Percentiles rank a stretch among this genome's conserved stretches.
Conservation (phyloP, 2,888 invertebrate species). For the Heliconius hortense region DNA sequence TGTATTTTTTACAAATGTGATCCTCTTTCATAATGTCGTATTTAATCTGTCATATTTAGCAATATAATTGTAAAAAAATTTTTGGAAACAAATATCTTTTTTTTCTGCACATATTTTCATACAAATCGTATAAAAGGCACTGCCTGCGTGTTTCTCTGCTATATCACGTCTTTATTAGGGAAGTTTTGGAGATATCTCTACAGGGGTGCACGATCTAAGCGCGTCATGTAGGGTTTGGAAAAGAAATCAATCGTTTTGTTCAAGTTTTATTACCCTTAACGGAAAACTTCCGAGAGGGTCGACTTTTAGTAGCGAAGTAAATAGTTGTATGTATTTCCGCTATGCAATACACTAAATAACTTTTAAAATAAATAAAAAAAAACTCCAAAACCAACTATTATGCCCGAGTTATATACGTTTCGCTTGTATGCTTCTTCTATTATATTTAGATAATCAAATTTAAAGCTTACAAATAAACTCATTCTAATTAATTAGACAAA, state of each 20-base stretch:
- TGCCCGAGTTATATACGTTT: not conserved
- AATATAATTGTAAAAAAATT: not conserved
- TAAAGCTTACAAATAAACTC: no score
- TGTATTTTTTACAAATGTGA: not conserved
- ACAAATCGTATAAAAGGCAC: not conserved
- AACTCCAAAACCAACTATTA: not conserved
- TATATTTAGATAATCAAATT: not conserved
- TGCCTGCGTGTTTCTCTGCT: conserved; percentile 47
- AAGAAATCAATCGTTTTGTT: conserved; percentile 39
- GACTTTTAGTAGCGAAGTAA: conserved; percentile 17
- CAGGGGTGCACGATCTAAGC: conserved; percentile 47
- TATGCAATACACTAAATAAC: not conserved
- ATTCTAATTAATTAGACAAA: no score
- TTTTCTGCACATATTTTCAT: no score
- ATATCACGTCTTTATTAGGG: conserved; percentile 55
- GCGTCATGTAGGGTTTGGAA: conserved; percentile 47
- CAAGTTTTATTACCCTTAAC: conserved; percentile 41
- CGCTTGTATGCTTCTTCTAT: not conserved
- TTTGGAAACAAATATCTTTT: no score
- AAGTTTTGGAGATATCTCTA: conserved; percentile 70
- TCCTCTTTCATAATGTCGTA: not conserved
- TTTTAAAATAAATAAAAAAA: not conserved
- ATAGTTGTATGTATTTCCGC: conserved; percentile 13
- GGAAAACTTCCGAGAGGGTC: conserved; percentile 31
- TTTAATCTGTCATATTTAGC: not conserved